Base-by-base conservation (phyloP, 1,140 invertebrate species). In the Neuroterus valhalla region DNA sequence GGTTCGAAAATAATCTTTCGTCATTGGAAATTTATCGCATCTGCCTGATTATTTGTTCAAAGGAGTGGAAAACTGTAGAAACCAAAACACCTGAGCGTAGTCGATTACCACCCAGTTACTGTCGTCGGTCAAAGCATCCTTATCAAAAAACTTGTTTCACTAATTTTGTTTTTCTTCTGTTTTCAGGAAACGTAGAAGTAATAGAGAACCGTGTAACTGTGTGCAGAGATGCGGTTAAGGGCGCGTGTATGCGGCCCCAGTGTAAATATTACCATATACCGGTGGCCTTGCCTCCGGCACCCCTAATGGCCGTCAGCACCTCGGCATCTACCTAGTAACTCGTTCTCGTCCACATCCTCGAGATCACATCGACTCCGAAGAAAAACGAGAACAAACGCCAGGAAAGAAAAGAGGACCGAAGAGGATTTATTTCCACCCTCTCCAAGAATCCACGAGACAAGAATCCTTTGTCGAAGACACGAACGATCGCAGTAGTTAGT, bases 251-350 rank as follows among this genome's bases (percentile, higher is more conserved):
- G 85, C 95, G 96, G 88, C 94, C 95, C 89, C 93, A 94, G 90
- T 98, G 96, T 94, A 97, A 97, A 94, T 97, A 96, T 93, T 96
- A 96, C 93, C 95, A 96, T 92, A 96, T 96, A 93, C 96, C 95
- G 84, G 93, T 96, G 89, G 93, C 93, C 83, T 91, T 96, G 91
- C 95, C 95, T 84, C 94, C 95, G 84, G 94, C 95, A 79, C 91
- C 91, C 75, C 89, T 92, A 83, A 92, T 92, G 90, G 91, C 91
- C 86, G 89, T 91, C 88, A 86, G 90, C 82, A 86, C 88, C 82
- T 84, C 91, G 83, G 91, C 84, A 78, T 87, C 85, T 77, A 81
- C 87, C 75, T 89, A 89, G 84, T 85, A 81, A 83, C 76, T 76
- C 69, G 79, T 82, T 81, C 77, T 78, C 76, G 80, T 78, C 75